These are phyloP conservation scores for Drosophila nigromelanica DNA, from an alignment of 1,140 invertebrate genomes.

Conservation along the genomic window DNA sequence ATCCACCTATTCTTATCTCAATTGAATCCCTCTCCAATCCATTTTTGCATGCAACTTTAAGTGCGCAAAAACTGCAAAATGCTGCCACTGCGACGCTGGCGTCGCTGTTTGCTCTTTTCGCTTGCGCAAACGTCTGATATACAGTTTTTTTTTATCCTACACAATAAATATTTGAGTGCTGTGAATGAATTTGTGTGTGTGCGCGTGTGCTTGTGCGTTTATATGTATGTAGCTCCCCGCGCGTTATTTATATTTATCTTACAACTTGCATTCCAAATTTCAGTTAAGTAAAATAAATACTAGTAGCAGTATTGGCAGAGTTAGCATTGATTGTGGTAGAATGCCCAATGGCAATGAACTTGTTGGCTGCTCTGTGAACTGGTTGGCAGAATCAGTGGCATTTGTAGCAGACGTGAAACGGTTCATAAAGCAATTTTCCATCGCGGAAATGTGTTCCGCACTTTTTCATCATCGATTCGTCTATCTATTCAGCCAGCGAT, in stretches of 20 bases:
- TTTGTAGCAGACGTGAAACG: constrained; percentile 69
- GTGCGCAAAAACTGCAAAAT: neutral
- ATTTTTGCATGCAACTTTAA: neutral
- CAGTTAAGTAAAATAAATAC: constrained; percentile 2
- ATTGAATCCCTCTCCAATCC: constrained; percentile 24
- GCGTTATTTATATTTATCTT: constrained; percentile 56
- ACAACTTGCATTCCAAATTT: constrained; percentile 16
- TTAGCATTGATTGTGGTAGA: constrained; percentile 5
- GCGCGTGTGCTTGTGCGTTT: constrained; percentile 33
- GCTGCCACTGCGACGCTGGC: constrained; percentile 1
- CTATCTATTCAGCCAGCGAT: constrained; percentile 20
- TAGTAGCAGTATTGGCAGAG: neutral
- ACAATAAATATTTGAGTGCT: constrained; percentile 64
- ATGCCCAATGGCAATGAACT: constrained; percentile 69
- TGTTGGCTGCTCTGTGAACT: constrained; percentile 49
- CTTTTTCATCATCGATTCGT: constrained; percentile 52
- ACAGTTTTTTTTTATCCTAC: constrained; percentile 55
- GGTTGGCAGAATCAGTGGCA: constrained; percentile 54
- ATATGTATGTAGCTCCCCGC: constrained; percentile 29
- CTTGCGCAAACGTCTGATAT: constrained; percentile 55
- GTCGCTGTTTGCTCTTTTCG: constrained; percentile 22
- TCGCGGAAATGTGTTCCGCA: constrained; percentile 42
- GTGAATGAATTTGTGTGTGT: neutral
- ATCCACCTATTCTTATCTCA: neutral
- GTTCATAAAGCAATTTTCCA: constrained; percentile 78